Percentiles rank a stretch among this genome's conserved stretches.
These are phyloP conservation scores for Ispidina lecontei DNA, from an alignment of 2,797 vertebrate genomes.

Conservation along the genomic window DNA sequence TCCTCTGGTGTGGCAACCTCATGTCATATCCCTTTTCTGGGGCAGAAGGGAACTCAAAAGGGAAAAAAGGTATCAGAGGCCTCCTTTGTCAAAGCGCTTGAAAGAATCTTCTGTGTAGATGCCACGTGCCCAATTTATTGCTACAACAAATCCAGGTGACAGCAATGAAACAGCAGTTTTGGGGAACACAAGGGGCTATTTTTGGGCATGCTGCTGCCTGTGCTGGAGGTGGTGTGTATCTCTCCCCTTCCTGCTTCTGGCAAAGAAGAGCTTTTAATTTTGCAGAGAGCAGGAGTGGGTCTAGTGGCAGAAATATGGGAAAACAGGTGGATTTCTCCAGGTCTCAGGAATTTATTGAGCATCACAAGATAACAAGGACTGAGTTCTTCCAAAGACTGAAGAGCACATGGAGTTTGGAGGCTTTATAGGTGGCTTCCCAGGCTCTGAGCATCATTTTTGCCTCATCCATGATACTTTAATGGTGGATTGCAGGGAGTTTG, in stretches of 20 bases:
- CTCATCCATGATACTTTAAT: background rate
- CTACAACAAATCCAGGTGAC: conserved; percentile 6
- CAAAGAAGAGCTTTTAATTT: background rate
- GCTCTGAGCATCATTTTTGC: fast-evolving
- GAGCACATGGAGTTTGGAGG: background rate
- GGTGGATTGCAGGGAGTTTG: background rate
- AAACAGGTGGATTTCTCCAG: background rate
- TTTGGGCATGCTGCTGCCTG: background rate
- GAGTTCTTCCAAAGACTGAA: background rate
- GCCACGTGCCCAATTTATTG: conserved; percentile 29
- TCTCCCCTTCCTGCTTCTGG: background rate
- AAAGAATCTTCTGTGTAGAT: conserved; percentile 15
- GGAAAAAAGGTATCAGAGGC: background rate
- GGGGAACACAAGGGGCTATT: background rate
- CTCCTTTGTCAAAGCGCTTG: conserved; percentile 54
- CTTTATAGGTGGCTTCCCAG: background rate
- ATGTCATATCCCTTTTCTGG: background rate
- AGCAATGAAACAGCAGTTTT: background rate
- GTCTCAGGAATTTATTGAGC: background rate
- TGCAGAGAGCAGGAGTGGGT: background rate
- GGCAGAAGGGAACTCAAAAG: background rate
- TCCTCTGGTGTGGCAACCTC: background rate
- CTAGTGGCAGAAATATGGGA: background rate
- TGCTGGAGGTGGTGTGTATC: background rate
- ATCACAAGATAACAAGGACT: fast-evolving